Evolutionary conservation across 2,888 invertebrate species (phyloP), one percentile per base, ranked within the genome.

Genomic region (Campopleginae sp.): DNA sequence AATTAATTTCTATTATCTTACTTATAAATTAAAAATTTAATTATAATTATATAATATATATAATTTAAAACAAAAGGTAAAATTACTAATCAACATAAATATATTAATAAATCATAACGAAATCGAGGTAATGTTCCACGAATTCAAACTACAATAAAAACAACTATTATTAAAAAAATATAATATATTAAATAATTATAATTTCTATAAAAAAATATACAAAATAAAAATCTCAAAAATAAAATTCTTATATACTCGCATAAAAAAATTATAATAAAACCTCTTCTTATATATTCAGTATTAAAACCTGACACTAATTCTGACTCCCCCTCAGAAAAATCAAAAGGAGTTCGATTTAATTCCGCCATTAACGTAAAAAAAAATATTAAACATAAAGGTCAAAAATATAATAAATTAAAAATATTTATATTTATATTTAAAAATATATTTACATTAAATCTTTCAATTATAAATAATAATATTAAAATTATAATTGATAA

Each of bases 301-400:
- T 97, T 97, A 96, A 97, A 97, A 0, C 97, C 97, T 1, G 96
- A 97, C 88, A 97, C 96, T 94, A 97, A 95, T 88, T 97, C 97
- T 85, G 96, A 96, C 89, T 97, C 97, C 0, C 96, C 96, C 79
- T 97, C 97, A 75, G 96, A 96, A 95, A 97, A 97, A 96, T 97
- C 96, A 96, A 96, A 96, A 61, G 96, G 96, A 89, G 96, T 96
- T 0, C 96, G 96, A 95, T 96, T 96, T 91, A 96, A 95, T 93
- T 96, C 96, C 8, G 96, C 96, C 92, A 96, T 95, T 89, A 94
- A 95, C 70, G 95, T 95, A 87, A 95, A 94, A 90, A 96, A 92
- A 90, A 96, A 95, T 91, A 95, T 94, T 90, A 96, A 92, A 19
- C 88, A 88, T 92, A 96, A 94, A 90, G 95, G 95, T 88, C 96